Evolutionary conservation across 2,888 invertebrate species (phyloP), one percentile per base, ranked within the genome.

Genomic region (Heliothis peltigera): DNA sequence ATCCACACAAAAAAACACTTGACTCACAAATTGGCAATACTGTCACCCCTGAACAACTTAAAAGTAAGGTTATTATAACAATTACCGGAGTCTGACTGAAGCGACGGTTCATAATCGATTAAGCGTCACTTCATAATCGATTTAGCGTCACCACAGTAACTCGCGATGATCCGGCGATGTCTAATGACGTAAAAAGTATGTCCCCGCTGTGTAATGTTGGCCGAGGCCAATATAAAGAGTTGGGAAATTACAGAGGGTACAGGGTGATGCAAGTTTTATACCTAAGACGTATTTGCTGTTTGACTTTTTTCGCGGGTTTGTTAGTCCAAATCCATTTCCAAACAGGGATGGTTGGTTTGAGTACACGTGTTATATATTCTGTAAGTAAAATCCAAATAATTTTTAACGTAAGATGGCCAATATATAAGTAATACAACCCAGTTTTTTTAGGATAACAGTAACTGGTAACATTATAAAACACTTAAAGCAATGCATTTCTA

Each of bases 181-280:
- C 93, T 94, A 93, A 94, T 93, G 93, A 94, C 92, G 89, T 93
- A 93, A 94, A 94, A 94, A 94, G 92, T 93, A 93, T 92, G 93
- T 94, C 93, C 93, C 92, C 88, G 88, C 86, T 84, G 79, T 84
- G 87, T 91, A 88, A 91, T 87, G 85, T 84, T 84, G 87, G 83
- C 81, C 85, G 86, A 87, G 84, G 85, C 82, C 82, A 82, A 88
- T 86, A 51, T 71, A 78, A 66, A 88, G 92, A 92, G 65, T 87
- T 64, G 43, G 21, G n/a, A 22, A 49, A 1, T 28, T 35, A 70
- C 79, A 87, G 85, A 87, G 62, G 61, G 47, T 80, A 55, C 76
- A 74, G 0, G 2, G 1, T 6, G 3, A n/a, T 8, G 2, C 0
- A 15, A 48, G 47, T 21, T 52, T 77, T 64, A 2, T 73, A n/a